A percentile compares a stretch with the other conserved stretches of the same genome.
Evolutionary conservation across 2,797 vertebrate species (phyloP).

Genomic region (Xiphophorus birchmanni): DNA sequence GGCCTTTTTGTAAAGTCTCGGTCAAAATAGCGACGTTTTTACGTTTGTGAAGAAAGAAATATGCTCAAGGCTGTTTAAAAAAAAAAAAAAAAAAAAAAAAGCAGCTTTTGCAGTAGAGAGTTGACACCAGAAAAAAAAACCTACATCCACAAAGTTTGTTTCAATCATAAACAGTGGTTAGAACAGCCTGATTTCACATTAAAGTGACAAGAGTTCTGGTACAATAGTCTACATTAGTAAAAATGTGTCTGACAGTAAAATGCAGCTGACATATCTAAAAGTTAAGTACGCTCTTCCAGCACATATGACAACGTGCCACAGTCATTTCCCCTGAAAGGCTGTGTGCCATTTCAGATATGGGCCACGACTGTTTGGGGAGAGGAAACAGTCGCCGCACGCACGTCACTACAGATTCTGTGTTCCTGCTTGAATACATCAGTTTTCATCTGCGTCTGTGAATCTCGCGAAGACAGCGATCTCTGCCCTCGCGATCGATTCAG

Average conservation of each 20-base stretch:
- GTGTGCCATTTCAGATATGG: background rate
- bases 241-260: background rate
- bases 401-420: conserved; percentile 12
- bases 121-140: background rate
- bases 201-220: background rate
- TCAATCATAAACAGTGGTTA: background rate
- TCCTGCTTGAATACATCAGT: conserved; percentile 6
- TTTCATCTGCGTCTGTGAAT: conserved; percentile 3
- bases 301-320: conserved; percentile 4
- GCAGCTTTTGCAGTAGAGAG: background rate
- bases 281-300: conserved; percentile 1
- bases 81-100: too few relatives aligned
- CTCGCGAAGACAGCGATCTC: background rate
- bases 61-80: background rate
- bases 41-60: background rate
- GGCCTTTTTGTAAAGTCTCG: background rate
- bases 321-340: conserved; percentile 5
- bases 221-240: background rate
- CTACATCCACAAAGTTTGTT: background rate
- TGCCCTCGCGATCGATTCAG: background rate
- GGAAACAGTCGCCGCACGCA: background rate
- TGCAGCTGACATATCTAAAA: background rate
- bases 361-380: background rate
- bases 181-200: background rate
- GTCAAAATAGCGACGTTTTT: background rate